Conservation (phyloP, 2,888 invertebrate species). For the Bellardia pandia region DNA sequence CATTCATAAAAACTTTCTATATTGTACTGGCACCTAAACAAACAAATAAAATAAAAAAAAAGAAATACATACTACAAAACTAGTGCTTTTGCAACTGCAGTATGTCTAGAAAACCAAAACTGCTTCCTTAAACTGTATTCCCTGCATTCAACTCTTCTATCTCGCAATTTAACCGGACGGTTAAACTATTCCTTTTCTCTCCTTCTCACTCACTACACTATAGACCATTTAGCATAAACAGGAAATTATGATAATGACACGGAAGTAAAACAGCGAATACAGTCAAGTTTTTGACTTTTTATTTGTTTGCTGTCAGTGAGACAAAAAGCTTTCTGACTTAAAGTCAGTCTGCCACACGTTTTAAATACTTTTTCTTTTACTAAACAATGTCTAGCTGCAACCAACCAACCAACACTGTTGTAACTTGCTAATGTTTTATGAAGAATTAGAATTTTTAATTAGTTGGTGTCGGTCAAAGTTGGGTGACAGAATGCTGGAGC, state of each 20-base stretch:
- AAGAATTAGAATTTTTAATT: constrained; percentile 40
- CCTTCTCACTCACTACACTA: background rate
- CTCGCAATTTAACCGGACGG: background rate
- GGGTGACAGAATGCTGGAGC: background rate
- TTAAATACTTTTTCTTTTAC: background rate
- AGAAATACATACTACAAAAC: constrained; percentile 5
- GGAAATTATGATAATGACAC: constrained; percentile 71
- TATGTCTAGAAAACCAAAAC: background rate
- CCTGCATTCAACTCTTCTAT: background rate
- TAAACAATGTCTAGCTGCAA: background rate
- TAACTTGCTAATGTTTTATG: constrained; percentile 8
- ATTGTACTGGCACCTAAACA: background rate
- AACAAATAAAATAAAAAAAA: background rate
- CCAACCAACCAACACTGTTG: background rate
- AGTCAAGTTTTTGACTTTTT: constrained; percentile 24
- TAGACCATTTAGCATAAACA: constrained; percentile 57
- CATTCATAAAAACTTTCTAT: constrained; percentile 8
- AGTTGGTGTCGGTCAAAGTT: constrained; percentile 47
- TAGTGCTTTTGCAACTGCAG: background rate
- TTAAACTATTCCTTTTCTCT: background rate
- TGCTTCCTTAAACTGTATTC: constrained; percentile 7
- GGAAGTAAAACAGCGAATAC: constrained; percentile 63
- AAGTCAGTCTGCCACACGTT: background rate
- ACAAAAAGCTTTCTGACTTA: constrained; percentile 30
- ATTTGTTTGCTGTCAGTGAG: constrained; percentile 19